Base-by-base conservation (phyloP, 2,113 vertebrate species). In the Chlorodrepanis virens region DNA sequence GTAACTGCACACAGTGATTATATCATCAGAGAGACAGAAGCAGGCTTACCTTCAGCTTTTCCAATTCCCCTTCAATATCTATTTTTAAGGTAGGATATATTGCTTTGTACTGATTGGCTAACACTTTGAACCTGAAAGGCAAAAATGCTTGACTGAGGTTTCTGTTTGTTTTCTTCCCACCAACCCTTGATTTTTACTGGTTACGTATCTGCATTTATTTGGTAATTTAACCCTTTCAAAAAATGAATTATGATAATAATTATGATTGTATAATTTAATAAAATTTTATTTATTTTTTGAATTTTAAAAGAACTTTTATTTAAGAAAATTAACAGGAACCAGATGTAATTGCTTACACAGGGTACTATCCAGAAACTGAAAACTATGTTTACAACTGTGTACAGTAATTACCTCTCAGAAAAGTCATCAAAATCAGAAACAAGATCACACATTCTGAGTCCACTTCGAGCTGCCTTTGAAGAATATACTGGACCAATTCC, bases 401-500 rank as follows among this genome's bases (percentile, higher is more conserved):
- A 94, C 49, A 57, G 53, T 88, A 88, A 76, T 97, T 97, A 99
- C 99, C 99, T 99, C 92, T 99, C 98, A 56, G 99, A 99, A 98
- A 99, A 99, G 90, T 99, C 98, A 69, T 97, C 98, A 85, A 99
- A 99, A 97, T 99, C 99, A 64, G 99, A 98, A 90, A 99, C 97
- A 83, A 99, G 98, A 96, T 99, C 99, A 64, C 99, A 99, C 98
- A 99, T 99, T 96, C 99, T 98, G 87, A 99, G 99, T 80, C 99
- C 99, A 87, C 98, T 99, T 72, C 99, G 99, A 68, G 99, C 99
- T 57, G 99, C 99, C 97, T 99, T 99, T 50, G 99, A 99, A 9
- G 99, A 99, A 97, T 99, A 99, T 29, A 99, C 99, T 5, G 99
- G 99, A 59, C 99, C 99, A 44, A 99, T 99, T 68, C 99, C 99